phyloP scores from a whole-genome alignment of 2,113 vertebrate genomes.

The Bubo scandiacus region DNA sequence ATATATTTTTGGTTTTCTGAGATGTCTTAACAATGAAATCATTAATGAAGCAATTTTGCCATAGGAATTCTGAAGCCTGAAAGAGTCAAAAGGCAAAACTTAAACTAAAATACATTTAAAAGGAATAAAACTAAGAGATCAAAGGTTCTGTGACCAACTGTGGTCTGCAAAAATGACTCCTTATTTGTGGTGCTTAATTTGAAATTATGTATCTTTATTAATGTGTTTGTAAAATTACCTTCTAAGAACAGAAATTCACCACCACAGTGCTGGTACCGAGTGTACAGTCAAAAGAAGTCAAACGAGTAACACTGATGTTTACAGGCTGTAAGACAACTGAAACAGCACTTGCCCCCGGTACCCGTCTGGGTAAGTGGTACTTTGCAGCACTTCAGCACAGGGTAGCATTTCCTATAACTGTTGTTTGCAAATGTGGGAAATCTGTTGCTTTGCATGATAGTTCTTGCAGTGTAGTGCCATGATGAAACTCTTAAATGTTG shows the following conservation, averaged over 20 bases:
- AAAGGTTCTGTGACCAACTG: neutral
- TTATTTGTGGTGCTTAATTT: neutral
- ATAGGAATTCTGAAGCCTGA: neutral
- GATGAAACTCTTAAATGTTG: neutral
- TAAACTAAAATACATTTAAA: neutral
- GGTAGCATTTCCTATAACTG: neutral
- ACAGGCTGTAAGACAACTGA: neutral
- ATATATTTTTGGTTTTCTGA: neutral
- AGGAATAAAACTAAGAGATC: neutral
- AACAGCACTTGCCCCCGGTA: neutral
- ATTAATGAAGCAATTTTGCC: neutral
- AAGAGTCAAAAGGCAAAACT: neutral
- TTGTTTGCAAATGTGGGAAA: neutral
- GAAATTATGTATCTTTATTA: neutral
- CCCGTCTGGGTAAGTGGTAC: fast-evolving
- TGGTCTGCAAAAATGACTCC: neutral
- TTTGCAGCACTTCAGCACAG: neutral
- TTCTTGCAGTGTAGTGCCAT: fast-evolving
- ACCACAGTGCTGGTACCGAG: neutral
- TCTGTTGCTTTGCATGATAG: neutral
- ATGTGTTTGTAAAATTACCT: fast-evolving
- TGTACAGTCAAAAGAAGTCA: neutral
- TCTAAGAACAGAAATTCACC: neutral
- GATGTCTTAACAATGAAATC: neutral
- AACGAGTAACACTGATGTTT: neutral